These are phyloP conservation scores for Macrosiphum euphorbiae DNA, from an alignment of 2,888 invertebrate species.

Conservation along the genomic window DNA sequence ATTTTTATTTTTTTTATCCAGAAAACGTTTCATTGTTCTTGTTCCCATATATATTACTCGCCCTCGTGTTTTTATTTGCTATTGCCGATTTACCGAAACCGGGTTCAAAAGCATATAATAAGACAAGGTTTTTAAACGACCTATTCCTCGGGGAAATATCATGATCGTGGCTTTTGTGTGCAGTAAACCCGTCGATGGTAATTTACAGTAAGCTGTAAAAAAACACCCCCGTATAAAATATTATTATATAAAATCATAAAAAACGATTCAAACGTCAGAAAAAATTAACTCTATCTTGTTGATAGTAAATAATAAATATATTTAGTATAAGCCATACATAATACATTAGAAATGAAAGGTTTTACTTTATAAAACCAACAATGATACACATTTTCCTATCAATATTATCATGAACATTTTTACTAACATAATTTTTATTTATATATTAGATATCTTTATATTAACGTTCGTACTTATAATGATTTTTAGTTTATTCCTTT, in stretches of 20 bases:
- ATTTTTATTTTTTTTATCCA: conserved; percentile 29
- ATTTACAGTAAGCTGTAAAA: conserved; percentile 47
- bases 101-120: conserved; percentile 49
- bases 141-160: conserved; percentile 53
- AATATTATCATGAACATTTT: not conserved
- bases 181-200: conserved; percentile 51
- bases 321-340: not conserved
- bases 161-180: conserved; percentile 46
- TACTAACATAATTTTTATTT: not conserved
- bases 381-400: not conserved
- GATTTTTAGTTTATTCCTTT: not conserved
- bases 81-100: conserved; percentile 49
- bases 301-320: not conserved
- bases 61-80: conserved; percentile 39
- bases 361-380: not conserved
- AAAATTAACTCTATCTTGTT: not conserved
- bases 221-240: not conserved
- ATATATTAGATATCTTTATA: not conserved
- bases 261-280: not conserved
- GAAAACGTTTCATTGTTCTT: conserved; percentile 20
- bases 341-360: not conserved
- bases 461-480: not conserved
- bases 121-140: conserved; percentile 52
- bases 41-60: not conserved
- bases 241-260: not conserved